Base-by-base conservation (phyloP, 1,140 invertebrate species). In the Drosophila pachea region DNA sequence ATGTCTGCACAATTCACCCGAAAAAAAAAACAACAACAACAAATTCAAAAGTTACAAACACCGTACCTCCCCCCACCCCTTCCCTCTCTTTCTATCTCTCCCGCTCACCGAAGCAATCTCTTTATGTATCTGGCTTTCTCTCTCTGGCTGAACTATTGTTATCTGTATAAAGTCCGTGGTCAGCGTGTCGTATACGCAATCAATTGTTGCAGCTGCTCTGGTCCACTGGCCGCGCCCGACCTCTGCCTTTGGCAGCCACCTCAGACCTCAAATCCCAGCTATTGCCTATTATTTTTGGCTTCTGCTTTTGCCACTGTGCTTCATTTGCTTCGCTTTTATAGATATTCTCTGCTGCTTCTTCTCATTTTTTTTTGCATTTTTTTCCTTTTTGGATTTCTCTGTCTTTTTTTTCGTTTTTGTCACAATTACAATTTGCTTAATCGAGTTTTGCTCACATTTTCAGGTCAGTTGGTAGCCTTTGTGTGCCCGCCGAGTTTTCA, bases 391-490 rank as follows among this genome's bases (percentile, higher is more conserved):
- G n/a, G n/a, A n/a, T n/a, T n/a, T n/a, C n/a, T n/a, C n/a, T n/a
- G n/a, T n/a, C n/a, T n/a, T n/a, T n/a, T n/a, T n/a, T n/a, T 56
- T 63, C 9, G n/a, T 35, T 38, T 69, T 65, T 73, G 61, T 65
- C 42, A 63, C 55, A 56, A 64, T 76, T 74, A 68, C 81, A 76
- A 76, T 86, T 86, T 82, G 73, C 70, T 84, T 86, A 84, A 84
- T 86, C 77, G 71, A 86, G 74, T 81, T 84, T 61, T 54, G 67
- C 47, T 43, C 74, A 84, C 74, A 84, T 86, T 84, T 84, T 84
- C 81, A 79, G 81, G 81, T 86, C 81, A 84, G 61, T 83, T 83
- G 78, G 79, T 75, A 78, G 65, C 66, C 65, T 81, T 81, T 81
- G 78, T 82, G 38, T 29, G 48, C 33, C 35, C 45, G 33, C 68